phyloP scores from a whole-genome alignment of 1,140 invertebrate species.

The Drosophila parvula region DNA sequence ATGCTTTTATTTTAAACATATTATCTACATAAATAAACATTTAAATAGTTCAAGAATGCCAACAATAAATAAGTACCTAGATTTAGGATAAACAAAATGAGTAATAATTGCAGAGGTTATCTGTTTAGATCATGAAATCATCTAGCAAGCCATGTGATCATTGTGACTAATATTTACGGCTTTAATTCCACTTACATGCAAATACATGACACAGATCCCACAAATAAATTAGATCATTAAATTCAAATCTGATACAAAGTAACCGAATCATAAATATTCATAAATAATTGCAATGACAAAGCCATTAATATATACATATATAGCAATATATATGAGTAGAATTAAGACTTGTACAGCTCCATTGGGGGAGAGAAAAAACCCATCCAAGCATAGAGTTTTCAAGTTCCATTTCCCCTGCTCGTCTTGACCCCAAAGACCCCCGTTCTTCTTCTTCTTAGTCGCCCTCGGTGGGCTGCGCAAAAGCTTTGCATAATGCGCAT shows the following conservation, averaged over 20 bases:
- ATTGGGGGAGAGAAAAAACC: not conserved
- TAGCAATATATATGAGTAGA: not conserved
- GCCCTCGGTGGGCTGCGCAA: conserved; percentile 5
- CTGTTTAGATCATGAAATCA: conserved; percentile 7
- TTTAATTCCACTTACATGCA: conserved; percentile 14
- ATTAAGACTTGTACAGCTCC: not conserved
- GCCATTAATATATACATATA: conserved; percentile 8
- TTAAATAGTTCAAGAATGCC: not conserved
- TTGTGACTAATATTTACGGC: conserved; percentile 15
- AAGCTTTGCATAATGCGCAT: conserved; percentile 56
- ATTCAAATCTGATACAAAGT: conserved; percentile 12
- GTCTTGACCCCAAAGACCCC: conserved; percentile 5
- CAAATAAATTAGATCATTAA: conserved; percentile 15
- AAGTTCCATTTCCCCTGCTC: conserved; percentile 14
- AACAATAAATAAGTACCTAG: not conserved
- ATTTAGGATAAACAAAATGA: conserved; percentile 3
- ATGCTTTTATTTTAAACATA: not conserved
- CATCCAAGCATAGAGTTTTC: not conserved
- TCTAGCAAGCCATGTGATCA: conserved; percentile 4
- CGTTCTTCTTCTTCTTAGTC: not conserved
- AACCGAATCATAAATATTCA: conserved; percentile 28
- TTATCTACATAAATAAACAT: not conserved
- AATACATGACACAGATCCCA: conserved; percentile 17
- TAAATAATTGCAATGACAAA: conserved; percentile 10
- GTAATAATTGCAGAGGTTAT: conserved; percentile 5